Percentiles rank a stretch among this genome's conserved stretches.
Conservation (phyloP, 2,113 vertebrate genomes). For the Calyptommatus sinebrachiatus region DNA sequence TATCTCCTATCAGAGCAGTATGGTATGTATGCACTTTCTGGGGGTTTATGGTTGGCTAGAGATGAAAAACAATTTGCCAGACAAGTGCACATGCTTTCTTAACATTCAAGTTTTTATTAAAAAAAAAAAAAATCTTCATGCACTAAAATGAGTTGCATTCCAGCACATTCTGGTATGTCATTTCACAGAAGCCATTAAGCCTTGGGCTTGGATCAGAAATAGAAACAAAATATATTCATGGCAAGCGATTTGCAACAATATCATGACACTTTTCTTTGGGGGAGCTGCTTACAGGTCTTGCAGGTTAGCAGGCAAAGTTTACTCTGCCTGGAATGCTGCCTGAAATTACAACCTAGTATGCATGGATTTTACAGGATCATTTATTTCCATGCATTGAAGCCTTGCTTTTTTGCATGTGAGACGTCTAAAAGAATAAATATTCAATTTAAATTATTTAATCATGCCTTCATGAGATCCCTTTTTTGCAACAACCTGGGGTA, state of each 20-base stretch:
- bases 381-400: no score
- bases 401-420: no score
- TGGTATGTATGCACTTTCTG: neutral
- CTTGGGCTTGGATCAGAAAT: neutral
- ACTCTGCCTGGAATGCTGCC: no score
- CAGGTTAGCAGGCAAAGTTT: no score
- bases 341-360: no score
- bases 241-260: neutral
- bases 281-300: no score
- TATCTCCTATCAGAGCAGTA: neutral
- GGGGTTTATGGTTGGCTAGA: neutral
- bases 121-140: conserved; percentile 5
- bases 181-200: conserved; percentile 13
- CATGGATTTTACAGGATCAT: no score
- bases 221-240: neutral
- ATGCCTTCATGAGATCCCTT: no score
- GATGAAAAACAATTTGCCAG: neutral
- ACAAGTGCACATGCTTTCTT: neutral
- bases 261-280: no score
- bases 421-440: no score
- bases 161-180: neutral
- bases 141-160: neutral
- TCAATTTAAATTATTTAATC: no score
- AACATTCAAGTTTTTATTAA: conserved; percentile 7
- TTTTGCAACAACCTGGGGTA: no score